Percentiles rank a stretch among this genome's conserved stretches.
phyloP scores from a whole-genome alignment of 2,888 invertebrate genomes.

The Dromius quadrimaculatus region DNA sequence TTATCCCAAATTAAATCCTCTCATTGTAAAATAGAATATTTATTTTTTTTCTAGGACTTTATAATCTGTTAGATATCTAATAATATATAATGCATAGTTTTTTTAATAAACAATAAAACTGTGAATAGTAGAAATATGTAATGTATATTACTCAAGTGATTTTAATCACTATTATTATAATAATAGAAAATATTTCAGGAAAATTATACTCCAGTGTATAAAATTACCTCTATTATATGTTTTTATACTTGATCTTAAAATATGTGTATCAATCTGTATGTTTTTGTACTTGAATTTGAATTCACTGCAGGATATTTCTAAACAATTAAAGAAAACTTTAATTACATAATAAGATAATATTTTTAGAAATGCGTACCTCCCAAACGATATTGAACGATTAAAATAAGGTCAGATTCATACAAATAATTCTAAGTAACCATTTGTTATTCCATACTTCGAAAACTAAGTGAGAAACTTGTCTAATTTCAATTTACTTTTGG shows the following conservation, averaged over 20 bases:
- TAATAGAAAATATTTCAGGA: conserved; percentile 14
- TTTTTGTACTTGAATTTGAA: conserved; percentile 38
- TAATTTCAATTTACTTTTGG: too few relatives aligned
- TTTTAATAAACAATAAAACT: conserved; percentile 2
- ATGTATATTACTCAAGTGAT: conserved; percentile 28
- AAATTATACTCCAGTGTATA: conserved; percentile 33
- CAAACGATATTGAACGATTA: too few relatives aligned
- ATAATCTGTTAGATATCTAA: not conserved
- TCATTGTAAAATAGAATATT: too few relatives aligned
- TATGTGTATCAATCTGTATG: conserved; percentile 31
- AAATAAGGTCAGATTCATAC: too few relatives aligned
- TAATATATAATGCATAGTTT: conserved; percentile 14
- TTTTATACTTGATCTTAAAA: conserved; percentile 35
- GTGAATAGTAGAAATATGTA: conserved; percentile 17
- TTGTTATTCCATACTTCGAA: too few relatives aligned
- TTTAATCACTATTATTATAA: conserved; percentile 1
- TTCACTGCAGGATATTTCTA: conserved; percentile 21
- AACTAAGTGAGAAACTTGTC: too few relatives aligned
- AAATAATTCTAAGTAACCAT: too few relatives aligned
- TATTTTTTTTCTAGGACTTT: too few relatives aligned
- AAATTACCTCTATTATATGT: conserved; percentile 35
- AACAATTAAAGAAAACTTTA: conserved; percentile 7
- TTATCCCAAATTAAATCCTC: too few relatives aligned
- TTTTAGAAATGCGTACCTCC: too few relatives aligned
- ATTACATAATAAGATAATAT: not conserved